Base-by-base conservation (phyloP, 2,797 vertebrate genomes). In the Schizopygopsis malacanthus region DNA sequence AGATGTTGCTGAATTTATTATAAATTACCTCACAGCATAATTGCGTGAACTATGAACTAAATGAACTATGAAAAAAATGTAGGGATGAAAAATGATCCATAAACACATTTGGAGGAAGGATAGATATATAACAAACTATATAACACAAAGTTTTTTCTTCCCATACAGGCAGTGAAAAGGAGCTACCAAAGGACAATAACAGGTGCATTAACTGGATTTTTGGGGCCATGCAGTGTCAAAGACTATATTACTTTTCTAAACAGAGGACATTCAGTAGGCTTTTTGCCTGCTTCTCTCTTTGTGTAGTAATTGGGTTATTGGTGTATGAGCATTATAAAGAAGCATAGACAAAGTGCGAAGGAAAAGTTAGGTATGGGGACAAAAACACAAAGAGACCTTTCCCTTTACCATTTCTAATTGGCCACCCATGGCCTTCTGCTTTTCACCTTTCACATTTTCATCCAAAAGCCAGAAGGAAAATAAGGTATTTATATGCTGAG, bases 391-490 rank as follows among this genome's bases (percentile, higher is more conserved):
- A 89, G 87, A 88, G 73, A 86, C 65, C 72, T 83, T 91, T 87
- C 75, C 82, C 79, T 79, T 85, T 84, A 80, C 87, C 87, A 82
- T 87, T 79, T 81, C 86, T 91, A 89, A 90, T 90, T 90, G 90
- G 88, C 90, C 90, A 91, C 90, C 91, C 89, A 89, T 87, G 86
- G 88, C 84, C 87, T 83, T 78, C 89, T 83, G 67, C 86, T 86
- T 87, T 90, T 89, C 91, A 90, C 90, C 88, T 89, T 89, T 89
- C 89, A 88, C 82, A 70, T 82, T 90, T 59, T 88, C 87, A 88
- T 88, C 88, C 71, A 63, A 63, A 87, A 78, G 83, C 71, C 67
- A 83, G 85, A 83, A 67, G 77, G 13, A 61, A 75, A 71, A 79
- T 50, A 81, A 65, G 45, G 37, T 45, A 81, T 61, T 83, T 67